phyloP scores from a whole-genome alignment of 2,797 vertebrate species.

The Tauraco hartlaubi region DNA sequence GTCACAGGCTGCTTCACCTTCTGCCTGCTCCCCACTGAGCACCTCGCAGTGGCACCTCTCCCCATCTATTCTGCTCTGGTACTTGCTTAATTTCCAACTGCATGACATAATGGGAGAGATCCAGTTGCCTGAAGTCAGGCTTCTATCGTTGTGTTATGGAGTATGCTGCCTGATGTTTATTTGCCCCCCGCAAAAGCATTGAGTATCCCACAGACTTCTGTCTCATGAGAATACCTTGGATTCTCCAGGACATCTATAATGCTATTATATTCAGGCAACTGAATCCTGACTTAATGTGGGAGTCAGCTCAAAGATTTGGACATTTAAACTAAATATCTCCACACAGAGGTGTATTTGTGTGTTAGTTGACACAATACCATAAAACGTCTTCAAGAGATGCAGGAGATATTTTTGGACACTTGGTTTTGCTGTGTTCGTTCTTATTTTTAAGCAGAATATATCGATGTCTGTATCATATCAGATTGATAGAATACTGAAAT shows the following conservation, averaged over 20 bases:
- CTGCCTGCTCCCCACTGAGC: neutral
- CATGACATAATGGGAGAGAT: neutral
- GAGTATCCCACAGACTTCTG: neutral
- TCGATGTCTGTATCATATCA: neutral
- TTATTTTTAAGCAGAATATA: neutral
- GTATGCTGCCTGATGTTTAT: neutral
- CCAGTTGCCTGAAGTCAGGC: neutral
- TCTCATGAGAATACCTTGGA: neutral
- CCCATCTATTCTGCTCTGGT: neutral
- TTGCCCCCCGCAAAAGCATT: neutral
- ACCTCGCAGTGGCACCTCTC: fast-evolving
- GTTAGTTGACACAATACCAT: no score
- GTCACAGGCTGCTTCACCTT: neutral
- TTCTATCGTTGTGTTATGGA: no score
- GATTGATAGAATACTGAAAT: neutral
- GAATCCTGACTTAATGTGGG: neutral
- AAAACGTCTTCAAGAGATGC: neutral
- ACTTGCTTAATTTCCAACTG: neutral
- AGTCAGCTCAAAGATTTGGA: neutral
- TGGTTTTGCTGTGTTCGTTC: neutral
- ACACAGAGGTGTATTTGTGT: neutral
- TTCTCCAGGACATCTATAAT: neutral
- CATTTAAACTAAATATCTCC: neutral
- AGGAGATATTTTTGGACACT: neutral
- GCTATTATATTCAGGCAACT: neutral